Evolutionary conservation across 2,113 vertebrate species (phyloP).

Genomic region (Megaceryle maxima): DNA sequence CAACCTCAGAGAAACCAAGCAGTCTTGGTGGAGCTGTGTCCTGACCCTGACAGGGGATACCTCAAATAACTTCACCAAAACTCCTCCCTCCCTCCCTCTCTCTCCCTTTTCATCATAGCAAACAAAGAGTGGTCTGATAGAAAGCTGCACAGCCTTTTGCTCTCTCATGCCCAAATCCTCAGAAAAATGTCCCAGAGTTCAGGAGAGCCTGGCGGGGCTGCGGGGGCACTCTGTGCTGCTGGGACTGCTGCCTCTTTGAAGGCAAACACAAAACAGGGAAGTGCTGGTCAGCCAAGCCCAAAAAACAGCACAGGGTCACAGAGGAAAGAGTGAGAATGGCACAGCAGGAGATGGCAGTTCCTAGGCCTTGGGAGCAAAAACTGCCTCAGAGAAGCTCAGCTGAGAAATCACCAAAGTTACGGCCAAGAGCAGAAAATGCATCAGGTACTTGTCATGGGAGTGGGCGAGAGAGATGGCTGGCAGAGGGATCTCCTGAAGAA

Average conservation of each 20-base stretch:
- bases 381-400: not conserved
- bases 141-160: not conserved
- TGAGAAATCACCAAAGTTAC: not conserved
- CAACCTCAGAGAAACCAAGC: fast-evolving
- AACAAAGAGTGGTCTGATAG: not conserved
- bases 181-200: not conserved
- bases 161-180: not conserved
- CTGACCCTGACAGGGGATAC: not conserved
- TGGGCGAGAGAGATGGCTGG: not conserved
- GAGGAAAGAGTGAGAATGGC: not conserved
- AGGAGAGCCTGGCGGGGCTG: not conserved
- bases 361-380: not conserved
- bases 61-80: not conserved
- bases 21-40: not conserved
- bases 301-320: not conserved
- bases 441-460: not conserved
- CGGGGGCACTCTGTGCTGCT: too few species aligned
- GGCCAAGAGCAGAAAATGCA: fast-evolving
- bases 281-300: fast-evolving
- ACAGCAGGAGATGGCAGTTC: not conserved
- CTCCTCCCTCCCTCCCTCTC: not conserved
- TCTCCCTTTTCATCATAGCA: not conserved
- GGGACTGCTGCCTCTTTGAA: not conserved
- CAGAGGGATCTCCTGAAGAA: not conserved
- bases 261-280: not conserved